These are phyloP conservation scores for Yponomeuta malinellus DNA, from an alignment of 2,888 invertebrate genomes.

Conservation along the genomic window DNA sequence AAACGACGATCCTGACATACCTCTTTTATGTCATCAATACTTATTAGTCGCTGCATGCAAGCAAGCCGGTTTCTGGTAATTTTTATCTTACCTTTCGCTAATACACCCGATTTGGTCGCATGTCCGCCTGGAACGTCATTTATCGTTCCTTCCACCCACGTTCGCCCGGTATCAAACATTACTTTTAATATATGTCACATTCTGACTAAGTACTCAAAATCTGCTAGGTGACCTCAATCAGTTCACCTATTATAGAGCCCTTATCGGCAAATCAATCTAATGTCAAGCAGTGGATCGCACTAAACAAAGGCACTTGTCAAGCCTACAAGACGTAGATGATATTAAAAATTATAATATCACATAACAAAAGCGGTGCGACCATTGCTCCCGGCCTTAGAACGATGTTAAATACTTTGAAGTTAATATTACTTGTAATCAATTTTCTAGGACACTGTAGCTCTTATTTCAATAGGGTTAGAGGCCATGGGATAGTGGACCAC, in stretches of 20 bases:
- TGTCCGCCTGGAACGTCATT: too few relatives aligned
- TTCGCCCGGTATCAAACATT: too few relatives aligned
- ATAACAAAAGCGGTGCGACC: conserved; percentile 1
- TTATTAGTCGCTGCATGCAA: too few relatives aligned
- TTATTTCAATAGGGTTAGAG: background rate
- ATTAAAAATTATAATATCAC: conserved; percentile 1
- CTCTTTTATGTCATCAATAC: too few relatives aligned
- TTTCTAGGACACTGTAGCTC: conserved; percentile 6
- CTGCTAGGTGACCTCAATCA: too few relatives aligned
- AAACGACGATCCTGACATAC: too few relatives aligned
- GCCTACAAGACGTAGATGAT: conserved; percentile 16
- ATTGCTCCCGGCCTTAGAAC: conserved; percentile 18
- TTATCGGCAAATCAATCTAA: background rate
- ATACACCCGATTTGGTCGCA: too few relatives aligned
- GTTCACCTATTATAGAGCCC: background rate
- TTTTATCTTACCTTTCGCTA: too few relatives aligned
- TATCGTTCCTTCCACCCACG: too few relatives aligned
- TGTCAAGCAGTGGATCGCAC: background rate
- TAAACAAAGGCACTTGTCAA: conserved; percentile 4
- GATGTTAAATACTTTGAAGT: conserved; percentile 13
- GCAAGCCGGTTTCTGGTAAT: too few relatives aligned
- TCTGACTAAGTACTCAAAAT: too few relatives aligned
- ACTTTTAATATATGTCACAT: too few relatives aligned
- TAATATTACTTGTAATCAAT: background rate
- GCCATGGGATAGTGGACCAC: background rate